Percentiles rank a stretch among this genome's conserved stretches.
Conservation (phyloP, 2,113 vertebrate species). For the Castor canadensis region DNA sequence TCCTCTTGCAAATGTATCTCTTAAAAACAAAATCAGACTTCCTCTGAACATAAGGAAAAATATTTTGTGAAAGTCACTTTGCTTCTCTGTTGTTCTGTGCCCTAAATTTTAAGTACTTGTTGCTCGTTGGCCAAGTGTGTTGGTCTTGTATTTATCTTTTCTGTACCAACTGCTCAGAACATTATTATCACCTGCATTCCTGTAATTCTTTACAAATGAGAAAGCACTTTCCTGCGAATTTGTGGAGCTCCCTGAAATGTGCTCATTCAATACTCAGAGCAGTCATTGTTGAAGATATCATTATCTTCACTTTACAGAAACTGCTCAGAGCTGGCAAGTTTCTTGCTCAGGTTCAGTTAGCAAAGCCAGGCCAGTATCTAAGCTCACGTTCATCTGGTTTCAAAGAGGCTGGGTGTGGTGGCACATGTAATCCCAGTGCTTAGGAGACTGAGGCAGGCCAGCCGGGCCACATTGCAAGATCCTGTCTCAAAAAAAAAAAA, state of each 20-base stretch:
- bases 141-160: conserved; percentile 2
- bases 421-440: too few species aligned
- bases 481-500: too few species aligned
- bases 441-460: too few species aligned
- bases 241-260: neutral
- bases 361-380: neutral
- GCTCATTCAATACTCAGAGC: neutral
- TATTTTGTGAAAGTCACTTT: neutral
- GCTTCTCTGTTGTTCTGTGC: neutral
- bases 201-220: conserved; percentile 10
- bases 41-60: neutral
- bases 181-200: neutral
- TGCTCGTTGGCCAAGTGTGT: conserved; percentile 26
- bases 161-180: neutral
- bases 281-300: neutral
- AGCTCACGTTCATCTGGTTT: neutral
- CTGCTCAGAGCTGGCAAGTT: neutral
- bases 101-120: conserved; percentile 11
- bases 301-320: conserved; percentile 32
- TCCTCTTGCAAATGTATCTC: conserved; percentile 4
- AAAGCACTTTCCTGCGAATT: conserved; percentile 40
- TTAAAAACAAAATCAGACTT: conserved; percentile 48
- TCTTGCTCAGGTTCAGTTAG: neutral
- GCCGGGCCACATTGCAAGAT: too few species aligned
- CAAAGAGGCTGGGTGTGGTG: neutral